Conservation (phyloP, 2,113 vertebrate genomes). For the Geococcyx californianus region DNA sequence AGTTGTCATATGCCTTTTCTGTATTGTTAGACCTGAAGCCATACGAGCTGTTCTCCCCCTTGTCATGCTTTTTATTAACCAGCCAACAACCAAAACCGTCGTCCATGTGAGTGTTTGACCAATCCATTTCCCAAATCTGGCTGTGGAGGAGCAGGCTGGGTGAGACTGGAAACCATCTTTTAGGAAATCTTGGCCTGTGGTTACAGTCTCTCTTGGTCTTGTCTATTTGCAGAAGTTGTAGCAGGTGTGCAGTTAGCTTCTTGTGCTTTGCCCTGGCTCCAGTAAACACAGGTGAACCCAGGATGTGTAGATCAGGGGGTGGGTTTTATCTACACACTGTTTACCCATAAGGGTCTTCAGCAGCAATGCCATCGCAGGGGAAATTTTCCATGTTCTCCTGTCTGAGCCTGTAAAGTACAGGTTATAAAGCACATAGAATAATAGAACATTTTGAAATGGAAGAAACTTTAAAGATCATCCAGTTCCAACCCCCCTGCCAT, state of each 20-base stretch:
- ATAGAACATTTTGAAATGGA: no score
- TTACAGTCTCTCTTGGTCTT: background rate
- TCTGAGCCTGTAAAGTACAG: background rate
- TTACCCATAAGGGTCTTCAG: background rate
- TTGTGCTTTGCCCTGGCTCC: background rate
- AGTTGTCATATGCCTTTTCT: no score
- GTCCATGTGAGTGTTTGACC: background rate
- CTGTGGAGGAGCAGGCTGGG: background rate
- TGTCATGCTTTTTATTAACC: background rate
- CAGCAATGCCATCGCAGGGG: background rate
- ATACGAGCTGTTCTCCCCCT: background rate
- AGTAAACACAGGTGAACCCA: fast-evolving
- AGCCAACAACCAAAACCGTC: background rate
- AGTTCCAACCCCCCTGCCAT: no score
- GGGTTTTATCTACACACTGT: background rate
- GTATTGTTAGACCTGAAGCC: background rate
- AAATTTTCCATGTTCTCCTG: fast-evolving
- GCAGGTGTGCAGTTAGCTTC: fast-evolving
- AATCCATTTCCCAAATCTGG: background rate
- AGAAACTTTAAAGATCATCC: no score
- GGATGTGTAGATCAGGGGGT: no score
- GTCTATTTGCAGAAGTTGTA: background rate
- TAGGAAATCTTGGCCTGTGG: background rate
- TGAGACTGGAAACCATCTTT: background rate
- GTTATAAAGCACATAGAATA: background rate